Base-by-base conservation (phyloP, 2,797 vertebrate genomes). In the Tachyglossus aculeatus region DNA sequence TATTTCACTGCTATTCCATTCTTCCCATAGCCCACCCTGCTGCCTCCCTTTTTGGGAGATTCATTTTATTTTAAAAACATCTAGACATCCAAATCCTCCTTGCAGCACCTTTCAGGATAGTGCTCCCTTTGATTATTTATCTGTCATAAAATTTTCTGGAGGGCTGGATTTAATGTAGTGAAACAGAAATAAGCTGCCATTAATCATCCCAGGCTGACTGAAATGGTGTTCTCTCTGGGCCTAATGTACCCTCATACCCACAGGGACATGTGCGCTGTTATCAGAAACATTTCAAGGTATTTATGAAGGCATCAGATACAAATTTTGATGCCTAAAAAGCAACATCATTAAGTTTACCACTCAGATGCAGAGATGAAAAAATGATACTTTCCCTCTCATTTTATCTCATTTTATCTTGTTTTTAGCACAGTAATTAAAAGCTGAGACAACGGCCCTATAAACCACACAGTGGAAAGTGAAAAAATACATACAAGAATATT, bases 21-120 rank as follows among this genome's bases (percentile, higher is more conserved):
- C n/a, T n/a, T n/a, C n/a, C n/a, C n/a, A n/a, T n/a, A n/a, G n/a
- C n/a, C n/a, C n/a, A n/a, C n/a, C n/a, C n/a, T n/a, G n/a, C 36
- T 70, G 47, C 52, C 24, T 67, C 63, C 33, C 64, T 76, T 25
- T 12, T 27, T 78, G 27, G 67, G 51, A 82, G 67, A 52, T 61
- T 82, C 77, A 72, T 80, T 85, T 78, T 67, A 71, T 51, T 82
- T 80, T 70, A 44, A 71, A 81, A 80, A 80, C 74, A 78, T n/a
- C n/a, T n/a, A n/a, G 67, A 74, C 76, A 76, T 39, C 74, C 51
- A 74, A 2, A 1, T 66, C 62, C 44, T 78, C 67, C 61, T 56
- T 52, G 61, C 74, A 71, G 50, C 58, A 45, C 77, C 69, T 59
- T 82, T 74, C 63, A 66, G 53, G 43, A 12, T 32, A 58, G 52